Conservation (phyloP, 2,888 invertebrate genomes). For the Leptura quadrifasciata region DNA sequence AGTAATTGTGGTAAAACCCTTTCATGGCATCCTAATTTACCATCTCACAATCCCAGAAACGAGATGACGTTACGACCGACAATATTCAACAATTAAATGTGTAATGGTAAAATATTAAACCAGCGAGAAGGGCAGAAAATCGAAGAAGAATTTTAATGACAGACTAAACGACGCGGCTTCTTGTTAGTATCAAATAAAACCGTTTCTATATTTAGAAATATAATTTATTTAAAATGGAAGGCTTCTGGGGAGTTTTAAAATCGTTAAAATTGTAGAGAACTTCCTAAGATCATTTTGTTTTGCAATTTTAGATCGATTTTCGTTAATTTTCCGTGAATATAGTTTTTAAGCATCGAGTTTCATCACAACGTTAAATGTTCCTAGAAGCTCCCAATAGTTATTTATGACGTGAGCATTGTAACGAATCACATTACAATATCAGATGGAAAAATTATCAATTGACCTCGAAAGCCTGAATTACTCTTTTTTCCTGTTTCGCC, state of each 20-base stretch:
- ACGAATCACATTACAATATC: too few relatives aligned
- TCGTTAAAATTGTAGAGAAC: not conserved
- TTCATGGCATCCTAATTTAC: constrained; percentile 60
- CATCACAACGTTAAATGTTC: too few relatives aligned
- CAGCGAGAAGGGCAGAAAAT: constrained; percentile 44
- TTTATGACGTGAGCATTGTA: too few relatives aligned
- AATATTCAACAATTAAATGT: constrained; percentile 63
- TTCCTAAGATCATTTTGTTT: too few relatives aligned
- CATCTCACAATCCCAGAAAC: constrained; percentile 58
- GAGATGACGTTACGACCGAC: constrained; percentile 57
- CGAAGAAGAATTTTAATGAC: constrained; percentile 43
- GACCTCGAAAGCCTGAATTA: too few relatives aligned
- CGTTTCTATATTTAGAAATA: constrained; percentile 10
- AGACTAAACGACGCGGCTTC: constrained; percentile 20
- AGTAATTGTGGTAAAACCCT: constrained; percentile 62
- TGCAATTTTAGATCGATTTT: too few relatives aligned
- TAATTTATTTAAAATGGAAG: not conserved
- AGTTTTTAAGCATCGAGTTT: too few relatives aligned
- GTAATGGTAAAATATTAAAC: constrained; percentile 60
- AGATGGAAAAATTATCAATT: too few relatives aligned
- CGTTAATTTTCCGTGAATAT: too few relatives aligned
- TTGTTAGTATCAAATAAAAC: constrained; percentile 27
- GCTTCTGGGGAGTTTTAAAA: too few relatives aligned
- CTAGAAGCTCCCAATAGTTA: too few relatives aligned
- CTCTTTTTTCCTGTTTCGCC: too few relatives aligned